phyloP scores from a whole-genome alignment of 2,797 vertebrate genomes.

The Odontamblyopus rebecca region DNA sequence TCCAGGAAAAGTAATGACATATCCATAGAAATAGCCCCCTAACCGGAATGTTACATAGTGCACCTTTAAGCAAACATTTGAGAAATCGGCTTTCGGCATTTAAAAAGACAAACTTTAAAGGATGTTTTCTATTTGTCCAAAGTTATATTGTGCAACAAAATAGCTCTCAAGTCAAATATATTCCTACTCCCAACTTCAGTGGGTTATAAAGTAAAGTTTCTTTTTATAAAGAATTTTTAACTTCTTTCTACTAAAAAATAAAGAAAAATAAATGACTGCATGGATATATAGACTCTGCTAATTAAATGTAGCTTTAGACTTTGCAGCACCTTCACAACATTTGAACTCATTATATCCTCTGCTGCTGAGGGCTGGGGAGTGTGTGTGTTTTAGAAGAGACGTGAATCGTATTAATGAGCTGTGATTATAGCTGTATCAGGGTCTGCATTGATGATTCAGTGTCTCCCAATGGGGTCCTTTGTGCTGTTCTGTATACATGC shows the following conservation, averaged over 20 bases:
- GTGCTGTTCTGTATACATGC: not conserved
- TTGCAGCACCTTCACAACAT: not conserved
- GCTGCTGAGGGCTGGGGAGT: not conserved
- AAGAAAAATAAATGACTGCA: not conserved
- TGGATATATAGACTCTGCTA: constrained; percentile 15
- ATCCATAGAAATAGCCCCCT: no score
- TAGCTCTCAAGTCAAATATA: not conserved
- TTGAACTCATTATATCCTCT: constrained; percentile 36
- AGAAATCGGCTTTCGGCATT: not conserved
- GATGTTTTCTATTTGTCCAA: not conserved
- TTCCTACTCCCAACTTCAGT: not conserved
- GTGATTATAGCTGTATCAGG: constrained; percentile 19
- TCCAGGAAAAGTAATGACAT: no score
- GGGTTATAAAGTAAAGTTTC: not conserved
- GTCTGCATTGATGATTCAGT: constrained; percentile 2
- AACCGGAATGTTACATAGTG: no score
- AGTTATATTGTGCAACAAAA: not conserved
- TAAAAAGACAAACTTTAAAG: not conserved
- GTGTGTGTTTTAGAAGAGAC: constrained; percentile 8
- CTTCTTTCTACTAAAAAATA: not conserved
- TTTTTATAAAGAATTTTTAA: not conserved
- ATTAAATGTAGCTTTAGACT: constrained; percentile 30
- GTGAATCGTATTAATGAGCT: constrained; percentile 31
- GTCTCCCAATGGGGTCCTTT: constrained; percentile 1
- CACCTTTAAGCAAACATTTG: no score